These are phyloP conservation scores for Coleophora deauratella DNA, from an alignment of 2,888 invertebrate species.

Conservation along the genomic window DNA sequence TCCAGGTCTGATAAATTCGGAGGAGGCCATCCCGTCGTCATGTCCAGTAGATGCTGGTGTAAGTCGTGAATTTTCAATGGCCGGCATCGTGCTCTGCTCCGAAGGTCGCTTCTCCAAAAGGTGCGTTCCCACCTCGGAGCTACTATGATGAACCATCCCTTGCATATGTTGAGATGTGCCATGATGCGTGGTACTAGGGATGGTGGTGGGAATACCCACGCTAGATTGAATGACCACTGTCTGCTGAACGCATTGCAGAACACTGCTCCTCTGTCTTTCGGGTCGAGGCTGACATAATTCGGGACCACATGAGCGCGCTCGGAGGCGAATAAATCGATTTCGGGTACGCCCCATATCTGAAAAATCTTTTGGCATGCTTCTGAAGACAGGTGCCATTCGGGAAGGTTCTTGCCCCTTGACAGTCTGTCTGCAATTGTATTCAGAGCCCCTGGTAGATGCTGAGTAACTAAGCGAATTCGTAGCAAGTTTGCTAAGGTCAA, in stretches of 20 bases:
- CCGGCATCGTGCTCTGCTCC: neutral
- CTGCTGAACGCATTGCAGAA: conserved; percentile 4
- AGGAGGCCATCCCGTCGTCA: no score
- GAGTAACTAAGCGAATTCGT: no score
- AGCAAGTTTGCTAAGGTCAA: no score
- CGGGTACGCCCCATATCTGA: no score
- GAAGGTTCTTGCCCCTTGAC: no score
- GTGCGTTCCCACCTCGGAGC: conserved; percentile 10
- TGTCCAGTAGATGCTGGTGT: conserved; percentile 7
- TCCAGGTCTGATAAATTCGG: neutral
- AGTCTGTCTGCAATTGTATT: no score
- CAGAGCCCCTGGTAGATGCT: no score
- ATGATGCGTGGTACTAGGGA: conserved; percentile 11
- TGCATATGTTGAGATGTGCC: conserved; percentile 11
- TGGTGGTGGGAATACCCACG: conserved; percentile 15
- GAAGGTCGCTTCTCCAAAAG: conserved; percentile 5
- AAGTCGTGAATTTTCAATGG: conserved; percentile 1
- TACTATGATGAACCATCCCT: conserved; percentile 9
- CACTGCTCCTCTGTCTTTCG: conserved; percentile 1
- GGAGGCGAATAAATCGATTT: neutral
- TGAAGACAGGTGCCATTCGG: no score
- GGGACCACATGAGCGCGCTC: conserved; percentile 1
- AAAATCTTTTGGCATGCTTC: no score
- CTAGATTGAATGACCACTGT: conserved; percentile 10
- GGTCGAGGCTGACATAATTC: neutral